A percentile compares a stretch with the other conserved stretches of the same genome.
Conservation (phyloP, 2,888 invertebrate genomes). For the Cyaniris semiargus region DNA sequence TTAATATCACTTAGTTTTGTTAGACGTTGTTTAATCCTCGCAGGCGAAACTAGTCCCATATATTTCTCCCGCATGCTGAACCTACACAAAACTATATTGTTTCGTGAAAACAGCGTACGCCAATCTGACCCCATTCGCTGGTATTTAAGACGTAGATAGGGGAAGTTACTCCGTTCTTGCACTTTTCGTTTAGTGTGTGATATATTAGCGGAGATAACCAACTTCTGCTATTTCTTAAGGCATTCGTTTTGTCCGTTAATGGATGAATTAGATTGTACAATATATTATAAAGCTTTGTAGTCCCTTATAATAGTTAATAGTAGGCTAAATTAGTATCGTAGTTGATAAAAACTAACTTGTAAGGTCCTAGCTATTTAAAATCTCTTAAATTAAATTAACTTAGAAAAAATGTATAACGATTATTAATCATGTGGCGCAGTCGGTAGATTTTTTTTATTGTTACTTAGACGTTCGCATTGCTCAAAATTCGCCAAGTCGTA, state of each 20-base stretch:
- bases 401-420: too few species aligned
- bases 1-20: too few species aligned
- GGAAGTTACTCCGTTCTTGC: conserved; percentile 42
- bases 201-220: conserved; percentile 34
- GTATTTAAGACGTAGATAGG: conserved; percentile 46
- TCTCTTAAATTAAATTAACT: too few species aligned
- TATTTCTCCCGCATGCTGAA: not conserved
- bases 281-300: not conserved
- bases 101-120: conserved; percentile 42
- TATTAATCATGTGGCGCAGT: too few species aligned
- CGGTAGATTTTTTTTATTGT: too few species aligned
- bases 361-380: too few species aligned
- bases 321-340: too few species aligned
- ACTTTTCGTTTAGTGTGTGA: conserved; percentile 38
- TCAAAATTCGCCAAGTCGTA: too few species aligned
- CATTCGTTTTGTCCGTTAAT: not conserved
- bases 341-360: too few species aligned
- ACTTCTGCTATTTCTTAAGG: conserved; percentile 13
- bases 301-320: not conserved
- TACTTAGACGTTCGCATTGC: too few species aligned
- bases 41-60: not conserved
- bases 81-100: conserved; percentile 28
- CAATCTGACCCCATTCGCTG: conserved; percentile 51
- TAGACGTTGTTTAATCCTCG: too few species aligned
- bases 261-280: conserved; percentile 3